Evolutionary conservation across 2,797 vertebrate species (phyloP), one percentile per base, ranked within the genome.

Genomic region (Liasis olivaceus): DNA sequence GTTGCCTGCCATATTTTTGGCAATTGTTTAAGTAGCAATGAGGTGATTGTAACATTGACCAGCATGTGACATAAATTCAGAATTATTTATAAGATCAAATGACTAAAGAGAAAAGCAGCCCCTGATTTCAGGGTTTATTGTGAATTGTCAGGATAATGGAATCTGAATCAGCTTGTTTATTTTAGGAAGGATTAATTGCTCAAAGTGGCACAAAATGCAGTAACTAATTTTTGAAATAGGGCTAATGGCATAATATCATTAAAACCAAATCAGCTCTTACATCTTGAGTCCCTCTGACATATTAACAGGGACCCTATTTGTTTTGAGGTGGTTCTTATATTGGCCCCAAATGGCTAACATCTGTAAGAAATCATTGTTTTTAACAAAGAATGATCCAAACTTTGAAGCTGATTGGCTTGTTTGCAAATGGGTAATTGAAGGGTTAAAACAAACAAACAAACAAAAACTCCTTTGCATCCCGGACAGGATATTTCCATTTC

Each of bases 61-160:
- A 98, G 97, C 97, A 96, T 97, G 97, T 97, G 97, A 96, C 97
- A 97, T 97, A 98, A 97, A 98, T 97, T 96, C 95, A 97, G 96
- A 97, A 97, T 97, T 97, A 97, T 97, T 98, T 97, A 96, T 97
- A 95, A 96, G 95, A 95, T 97, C 96, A 96, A 96, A 95, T 94
- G 94, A 97, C 95, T 95, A 96, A 95, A 97, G 96, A 96, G 95
- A 96, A 96, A 97, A 93, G 93, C 93, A 91, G 94, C 96, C 92
- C 26, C 94, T 95, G 95, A 95, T 94, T 93, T 96, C 69, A 13
- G 11, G 95, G 95, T 97, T 97, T 97, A 96, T 97, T 96, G 96
- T 96, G 96, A 97, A 95, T 96, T 96, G 96, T 97, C 93, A 93
- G 96, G 94, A 97, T 97, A 97, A 97, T 98, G 97, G 97, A 97